Percentiles rank a stretch among this genome's conserved stretches.
phyloP scores from a whole-genome alignment of 2,888 invertebrate species.

The Harpagoxenus sublaevis region DNA sequence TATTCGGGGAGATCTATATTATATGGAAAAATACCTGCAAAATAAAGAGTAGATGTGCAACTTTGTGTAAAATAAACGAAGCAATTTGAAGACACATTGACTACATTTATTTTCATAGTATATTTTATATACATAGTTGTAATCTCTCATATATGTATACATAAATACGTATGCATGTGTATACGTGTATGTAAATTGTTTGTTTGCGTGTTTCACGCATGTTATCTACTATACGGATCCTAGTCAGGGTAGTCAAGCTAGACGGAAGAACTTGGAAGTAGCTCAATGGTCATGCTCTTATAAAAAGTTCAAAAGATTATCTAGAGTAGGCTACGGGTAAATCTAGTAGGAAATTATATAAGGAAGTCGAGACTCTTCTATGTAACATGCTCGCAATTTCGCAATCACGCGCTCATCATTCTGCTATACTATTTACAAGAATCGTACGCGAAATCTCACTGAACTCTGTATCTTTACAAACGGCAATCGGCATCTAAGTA shows the following conservation, averaged over 20 bases:
- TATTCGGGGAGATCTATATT: not conserved
- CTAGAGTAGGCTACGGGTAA: slow-evolving; percentile 40
- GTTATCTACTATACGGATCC: slow-evolving; percentile 50
- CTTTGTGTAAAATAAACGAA: not conserved
- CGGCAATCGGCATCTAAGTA: not conserved
- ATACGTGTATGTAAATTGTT: slow-evolving; percentile 7
- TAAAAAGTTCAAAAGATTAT: slow-evolving; percentile 57
- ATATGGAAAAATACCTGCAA: not conserved
- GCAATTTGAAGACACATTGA: slow-evolving; percentile 52
- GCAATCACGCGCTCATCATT: slow-evolving; percentile 39
- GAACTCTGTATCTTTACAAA: slow-evolving; percentile 1
- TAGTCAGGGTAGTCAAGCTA: slow-evolving; percentile 35
- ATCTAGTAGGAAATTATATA: slow-evolving; percentile 57
- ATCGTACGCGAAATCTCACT: slow-evolving; percentile 16
- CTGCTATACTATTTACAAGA: slow-evolving; percentile 65
- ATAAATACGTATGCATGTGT: not conserved
- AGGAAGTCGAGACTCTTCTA: slow-evolving; percentile 36
- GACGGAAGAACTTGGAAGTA: slow-evolving; percentile 65
- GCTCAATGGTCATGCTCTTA: slow-evolving; percentile 56
- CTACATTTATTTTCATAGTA: slow-evolving; percentile 60
- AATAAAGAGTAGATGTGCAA: not conserved
- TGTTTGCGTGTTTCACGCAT: slow-evolving; percentile 24
- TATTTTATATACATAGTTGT: slow-evolving; percentile 63
- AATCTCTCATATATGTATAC: slow-evolving; percentile 32
- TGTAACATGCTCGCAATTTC: slow-evolving; percentile 16